Evolutionary conservation across 2,113 vertebrate genomes (phyloP).

Genomic region (Actenoides hombroni): DNA sequence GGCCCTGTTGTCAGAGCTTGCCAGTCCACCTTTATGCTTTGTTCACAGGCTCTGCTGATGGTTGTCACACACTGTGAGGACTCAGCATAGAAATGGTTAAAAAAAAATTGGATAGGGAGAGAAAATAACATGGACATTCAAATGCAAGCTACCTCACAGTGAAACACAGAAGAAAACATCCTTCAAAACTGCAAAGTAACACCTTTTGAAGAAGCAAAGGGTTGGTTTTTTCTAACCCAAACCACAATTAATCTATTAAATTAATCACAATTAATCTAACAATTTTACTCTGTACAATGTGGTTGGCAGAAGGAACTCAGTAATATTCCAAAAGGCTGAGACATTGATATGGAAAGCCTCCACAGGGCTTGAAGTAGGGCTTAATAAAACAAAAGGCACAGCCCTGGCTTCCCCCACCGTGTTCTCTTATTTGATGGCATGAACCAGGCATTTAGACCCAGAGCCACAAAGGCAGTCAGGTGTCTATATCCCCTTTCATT

Average conservation of each 20-base stretch:
- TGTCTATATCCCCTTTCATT: not conserved
- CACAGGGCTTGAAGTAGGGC: not conserved
- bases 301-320: not conserved
- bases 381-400: not conserved
- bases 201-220: not conserved
- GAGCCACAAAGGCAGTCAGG: not conserved
- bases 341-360: not conserved
- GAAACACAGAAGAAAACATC: not conserved
- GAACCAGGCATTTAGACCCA: not conserved
- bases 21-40: not conserved
- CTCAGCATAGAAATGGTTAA: not conserved
- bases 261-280: not conserved
- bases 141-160: not conserved
- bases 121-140: not conserved
- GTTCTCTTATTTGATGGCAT: not conserved
- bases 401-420: not conserved
- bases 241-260: not conserved
- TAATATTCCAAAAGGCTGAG: not conserved
- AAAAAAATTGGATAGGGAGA: not conserved
- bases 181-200: not conserved
- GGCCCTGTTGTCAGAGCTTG: not conserved
- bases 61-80: not conserved
- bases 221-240: not conserved
- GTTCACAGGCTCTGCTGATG: not conserved
- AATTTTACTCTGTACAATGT: not conserved